Percentiles rank a stretch among this genome's conserved stretches.
Conservation (phyloP, 2,797 vertebrate genomes). For the Amphiprion clarkii region DNA sequence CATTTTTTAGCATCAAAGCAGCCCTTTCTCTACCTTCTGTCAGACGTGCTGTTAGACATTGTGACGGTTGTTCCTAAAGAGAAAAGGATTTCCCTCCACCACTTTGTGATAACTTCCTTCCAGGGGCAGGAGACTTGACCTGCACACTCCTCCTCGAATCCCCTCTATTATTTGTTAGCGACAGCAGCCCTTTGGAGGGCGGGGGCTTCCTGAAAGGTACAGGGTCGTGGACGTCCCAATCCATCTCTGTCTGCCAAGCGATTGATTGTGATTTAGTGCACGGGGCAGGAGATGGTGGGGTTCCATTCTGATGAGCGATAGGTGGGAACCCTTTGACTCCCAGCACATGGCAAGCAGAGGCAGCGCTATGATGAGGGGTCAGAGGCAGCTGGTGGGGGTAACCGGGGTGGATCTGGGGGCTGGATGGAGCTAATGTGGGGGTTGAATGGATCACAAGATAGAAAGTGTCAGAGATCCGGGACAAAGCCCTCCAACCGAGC, state of each 20-base stretch:
- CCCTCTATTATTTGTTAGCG: conserved; percentile 80
- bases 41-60: conserved; percentile 66
- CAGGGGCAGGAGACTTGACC: conserved; percentile 81
- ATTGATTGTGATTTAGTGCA: conserved; percentile 81
- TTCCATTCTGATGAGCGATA: conserved; percentile 84
- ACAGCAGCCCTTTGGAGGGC: conserved; percentile 77
- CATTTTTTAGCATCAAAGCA: conserved; percentile 29
- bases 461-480: conserved; percentile 75
- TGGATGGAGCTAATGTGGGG: conserved; percentile 54
- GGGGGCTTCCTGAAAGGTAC: conserved; percentile 70
- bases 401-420: conserved; percentile 59
- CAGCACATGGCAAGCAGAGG: conserved; percentile 82
- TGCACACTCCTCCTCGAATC: conserved; percentile 69
- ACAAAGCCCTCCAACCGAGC: conserved; percentile 77
- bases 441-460: conserved; percentile 72
- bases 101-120: conserved; percentile 81
- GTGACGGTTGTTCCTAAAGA: conserved; percentile 62
- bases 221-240: conserved; percentile 80
- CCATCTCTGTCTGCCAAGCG: conserved; percentile 85
- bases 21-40: conserved; percentile 50
- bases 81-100: conserved; percentile 72
- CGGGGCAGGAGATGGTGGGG: conserved; percentile 68
- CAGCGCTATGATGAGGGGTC: conserved; percentile 79
- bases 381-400: conserved; percentile 85
- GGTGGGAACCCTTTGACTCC: conserved; percentile 80